Evolutionary conservation across 2,113 vertebrate genomes (phyloP).

Genomic region (Calonectris borealis): DNA sequence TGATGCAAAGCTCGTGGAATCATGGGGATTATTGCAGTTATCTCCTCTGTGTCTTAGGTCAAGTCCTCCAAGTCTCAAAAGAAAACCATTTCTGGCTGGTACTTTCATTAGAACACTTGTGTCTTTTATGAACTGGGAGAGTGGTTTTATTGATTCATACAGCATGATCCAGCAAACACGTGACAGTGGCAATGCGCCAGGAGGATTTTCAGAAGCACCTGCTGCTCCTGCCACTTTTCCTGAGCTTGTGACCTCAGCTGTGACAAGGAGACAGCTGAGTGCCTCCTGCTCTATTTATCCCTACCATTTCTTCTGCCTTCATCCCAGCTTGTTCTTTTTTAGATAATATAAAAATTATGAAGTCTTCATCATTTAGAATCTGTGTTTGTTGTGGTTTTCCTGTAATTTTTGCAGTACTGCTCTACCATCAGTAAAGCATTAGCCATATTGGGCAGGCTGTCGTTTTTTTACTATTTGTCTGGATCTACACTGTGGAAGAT

Average conservation of each 20-base stretch:
- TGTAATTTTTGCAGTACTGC: not conserved
- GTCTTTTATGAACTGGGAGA: not conserved
- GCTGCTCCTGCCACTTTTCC: slow-evolving; percentile 6
- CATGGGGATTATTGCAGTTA: not conserved
- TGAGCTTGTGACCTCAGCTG: not conserved
- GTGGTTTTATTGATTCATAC: not conserved
- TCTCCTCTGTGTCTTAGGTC: not conserved
- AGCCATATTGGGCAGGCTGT: not conserved
- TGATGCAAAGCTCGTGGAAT: not conserved
- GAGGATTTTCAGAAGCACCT: not conserved
- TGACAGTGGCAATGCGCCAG: not conserved
- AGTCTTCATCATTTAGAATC: not conserved
- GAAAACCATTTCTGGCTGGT: not conserved
- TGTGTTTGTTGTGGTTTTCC: fast-evolving
- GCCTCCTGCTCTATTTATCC: not conserved
- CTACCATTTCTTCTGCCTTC: not conserved
- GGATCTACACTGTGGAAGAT: not conserved
- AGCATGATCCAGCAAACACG: not conserved
- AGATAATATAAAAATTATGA: not conserved
- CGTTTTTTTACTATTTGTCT: not conserved
- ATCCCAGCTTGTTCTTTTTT: not conserved
- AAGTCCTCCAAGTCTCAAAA: not conserved
- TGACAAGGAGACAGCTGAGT: not conserved
- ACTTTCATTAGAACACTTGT: not conserved
- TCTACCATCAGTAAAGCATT: not conserved